Percentiles rank a stretch among this genome's conserved stretches.
Evolutionary conservation across 2,888 invertebrate genomes (phyloP).

Genomic region (Oscheius sp.): DNA sequence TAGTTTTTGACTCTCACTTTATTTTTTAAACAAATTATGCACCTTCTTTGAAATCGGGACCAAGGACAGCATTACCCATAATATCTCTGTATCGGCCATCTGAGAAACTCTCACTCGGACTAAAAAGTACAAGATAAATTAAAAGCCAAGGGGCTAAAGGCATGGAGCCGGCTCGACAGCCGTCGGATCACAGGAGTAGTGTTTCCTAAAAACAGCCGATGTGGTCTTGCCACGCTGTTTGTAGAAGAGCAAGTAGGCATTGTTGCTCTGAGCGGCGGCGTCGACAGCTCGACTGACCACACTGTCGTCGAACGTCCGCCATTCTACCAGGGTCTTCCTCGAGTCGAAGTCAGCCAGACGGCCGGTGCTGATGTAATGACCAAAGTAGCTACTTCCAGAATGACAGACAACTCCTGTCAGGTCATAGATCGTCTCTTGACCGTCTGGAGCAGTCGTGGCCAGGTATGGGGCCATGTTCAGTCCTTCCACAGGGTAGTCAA

Average conservation of each 20-base stretch:
- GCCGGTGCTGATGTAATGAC: slow-evolving; percentile 77
- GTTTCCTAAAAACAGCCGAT: slow-evolving; percentile 41
- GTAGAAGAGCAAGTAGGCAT: slow-evolving; percentile 74
- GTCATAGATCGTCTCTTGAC: slow-evolving; percentile 74
- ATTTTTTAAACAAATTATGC: slow-evolving; percentile 5
- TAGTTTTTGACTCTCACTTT: too few relatives aligned
- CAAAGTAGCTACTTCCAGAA: slow-evolving; percentile 74
- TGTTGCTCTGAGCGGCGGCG: slow-evolving; percentile 65
- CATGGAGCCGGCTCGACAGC: slow-evolving; percentile 4
- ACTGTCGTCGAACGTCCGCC: slow-evolving; percentile 74
- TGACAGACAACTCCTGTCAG: slow-evolving; percentile 76
- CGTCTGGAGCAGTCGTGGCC: slow-evolving; percentile 59
- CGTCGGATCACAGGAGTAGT: slow-evolving; percentile 36
- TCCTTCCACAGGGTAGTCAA: slow-evolving; percentile 68
- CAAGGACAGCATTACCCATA: slow-evolving; percentile 11
- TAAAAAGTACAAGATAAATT: neutral
- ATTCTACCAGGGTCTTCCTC: slow-evolving; percentile 74
- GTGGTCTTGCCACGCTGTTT: slow-evolving; percentile 57
- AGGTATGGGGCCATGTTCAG: slow-evolving; percentile 61
- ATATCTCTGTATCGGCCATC: slow-evolving; percentile 1
- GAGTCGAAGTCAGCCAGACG: slow-evolving; percentile 74
- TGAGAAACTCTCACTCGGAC: slow-evolving; percentile 10
- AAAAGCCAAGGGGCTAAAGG: neutral
- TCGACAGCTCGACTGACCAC: slow-evolving; percentile 66
- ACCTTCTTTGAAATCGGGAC: neutral